These are phyloP conservation scores for Penaeus chinensis DNA, from an alignment of 1,140 invertebrate species.

Conservation along the genomic window DNA sequence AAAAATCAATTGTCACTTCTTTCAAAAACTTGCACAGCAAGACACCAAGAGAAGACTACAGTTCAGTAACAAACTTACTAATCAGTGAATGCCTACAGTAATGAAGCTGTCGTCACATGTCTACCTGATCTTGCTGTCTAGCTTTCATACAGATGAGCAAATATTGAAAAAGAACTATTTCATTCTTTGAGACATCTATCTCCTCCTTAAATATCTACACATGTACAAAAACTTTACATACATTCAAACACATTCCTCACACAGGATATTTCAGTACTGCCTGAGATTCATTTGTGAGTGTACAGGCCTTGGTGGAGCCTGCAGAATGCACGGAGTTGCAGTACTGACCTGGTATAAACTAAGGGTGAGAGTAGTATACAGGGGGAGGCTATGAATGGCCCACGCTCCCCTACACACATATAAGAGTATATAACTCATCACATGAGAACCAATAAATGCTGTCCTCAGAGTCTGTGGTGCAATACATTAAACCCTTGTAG, in stretches of 20 bases:
- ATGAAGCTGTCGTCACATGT: constrained; percentile 55
- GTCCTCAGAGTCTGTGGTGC: constrained; percentile 55
- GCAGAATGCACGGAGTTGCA: constrained; percentile 39
- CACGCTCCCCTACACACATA: constrained; percentile 42
- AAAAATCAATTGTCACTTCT: constrained; percentile 53
- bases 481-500: constrained; percentile 39
- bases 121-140: constrained; percentile 59
- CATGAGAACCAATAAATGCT: constrained; percentile 50
- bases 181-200: constrained; percentile 60
- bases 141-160: constrained; percentile 60
- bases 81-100: constrained; percentile 56
- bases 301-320: constrained; percentile 35
- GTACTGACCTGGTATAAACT: constrained; percentile 56
- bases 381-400: constrained; percentile 29
- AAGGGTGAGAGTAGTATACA: constrained; percentile 57
- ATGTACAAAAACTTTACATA: constrained; percentile 61
- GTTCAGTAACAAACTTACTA: constrained; percentile 60
- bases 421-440: constrained; percentile 46
- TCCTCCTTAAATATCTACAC: constrained; percentile 60
- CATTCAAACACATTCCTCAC: constrained; percentile 56
- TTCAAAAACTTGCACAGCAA: constrained; percentile 59
- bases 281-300: constrained; percentile 59
- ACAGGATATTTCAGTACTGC: constrained; percentile 56
- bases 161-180: constrained; percentile 60
- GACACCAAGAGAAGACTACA: constrained; percentile 60